These are phyloP conservation scores for Tadarida brasiliensis DNA, from an alignment of 2,797 vertebrate species.

Conservation along the genomic window DNA sequence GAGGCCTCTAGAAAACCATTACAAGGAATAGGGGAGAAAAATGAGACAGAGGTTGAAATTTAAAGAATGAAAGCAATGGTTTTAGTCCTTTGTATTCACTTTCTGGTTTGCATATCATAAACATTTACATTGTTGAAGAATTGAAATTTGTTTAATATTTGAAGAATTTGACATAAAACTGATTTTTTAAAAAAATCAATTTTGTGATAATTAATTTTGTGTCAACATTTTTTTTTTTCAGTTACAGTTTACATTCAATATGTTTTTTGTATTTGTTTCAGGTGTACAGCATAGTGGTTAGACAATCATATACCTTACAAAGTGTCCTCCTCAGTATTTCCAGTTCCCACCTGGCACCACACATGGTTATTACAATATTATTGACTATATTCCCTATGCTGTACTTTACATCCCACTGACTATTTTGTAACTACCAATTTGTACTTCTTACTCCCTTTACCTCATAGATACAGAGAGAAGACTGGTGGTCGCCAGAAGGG, in stretches of 20 bases:
- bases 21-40: background rate
- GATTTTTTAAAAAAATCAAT: background rate
- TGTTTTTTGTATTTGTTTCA: background rate
- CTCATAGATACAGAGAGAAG: background rate
- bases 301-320: background rate
- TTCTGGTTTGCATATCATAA: background rate
- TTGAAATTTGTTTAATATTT: background rate
- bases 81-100: background rate
- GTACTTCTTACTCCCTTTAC: background rate
- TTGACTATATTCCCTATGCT: background rate
- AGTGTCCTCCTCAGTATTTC: background rate
- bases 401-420: background rate
- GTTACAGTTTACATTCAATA: background rate
- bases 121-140: background rate
- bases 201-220: background rate
- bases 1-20: background rate
- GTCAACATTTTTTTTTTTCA: background rate
- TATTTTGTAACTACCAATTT: background rate
- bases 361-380: background rate
- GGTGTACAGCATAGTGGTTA: background rate
- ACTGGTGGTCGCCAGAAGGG: background rate
- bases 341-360: background rate
- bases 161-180: background rate
- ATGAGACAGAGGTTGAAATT: background rate
- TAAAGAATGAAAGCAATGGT: background rate